These are phyloP conservation scores for Aurelia sp. DNA, from an alignment of 30 jellyfish, hydroid and myxozoan genomes.

Conservation along the genomic window DNA sequence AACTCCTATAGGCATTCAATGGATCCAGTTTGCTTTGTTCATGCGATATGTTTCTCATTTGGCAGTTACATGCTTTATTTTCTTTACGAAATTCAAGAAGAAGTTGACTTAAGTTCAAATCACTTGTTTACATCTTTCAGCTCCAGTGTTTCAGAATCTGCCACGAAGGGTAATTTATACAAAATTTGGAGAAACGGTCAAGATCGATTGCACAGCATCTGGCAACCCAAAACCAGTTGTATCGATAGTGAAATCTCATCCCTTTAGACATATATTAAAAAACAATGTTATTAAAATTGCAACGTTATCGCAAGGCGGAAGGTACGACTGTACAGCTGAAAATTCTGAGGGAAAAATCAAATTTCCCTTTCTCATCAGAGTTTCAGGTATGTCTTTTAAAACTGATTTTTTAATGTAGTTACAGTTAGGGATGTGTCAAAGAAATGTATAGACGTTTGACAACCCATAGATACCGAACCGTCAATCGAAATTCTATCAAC, in stretches of 20 bases:
- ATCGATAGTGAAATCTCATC: conserved; percentile 8
- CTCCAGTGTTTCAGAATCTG: conserved; percentile 7
- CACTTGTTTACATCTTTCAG: neutral
- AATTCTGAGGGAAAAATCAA: conserved; percentile 18
- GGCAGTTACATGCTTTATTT: no score
- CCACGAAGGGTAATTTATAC: conserved; percentile 9
- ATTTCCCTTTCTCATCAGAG: conserved; percentile 7
- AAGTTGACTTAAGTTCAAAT: neutral
- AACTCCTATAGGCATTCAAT: no score
- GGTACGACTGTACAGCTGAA: conserved; percentile 44
- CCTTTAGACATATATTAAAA: neutral
- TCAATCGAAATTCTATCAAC: no score
- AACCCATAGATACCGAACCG: no score
- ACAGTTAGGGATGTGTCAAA: no score
- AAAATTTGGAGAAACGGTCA: neutral
- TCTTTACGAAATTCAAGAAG: neutral
- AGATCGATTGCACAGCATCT: conserved; percentile 20
- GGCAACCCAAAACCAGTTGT: conserved; percentile 49
- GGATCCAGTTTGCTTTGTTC: no score
- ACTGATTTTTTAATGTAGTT: no score
- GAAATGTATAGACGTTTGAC: no score
- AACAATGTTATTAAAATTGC: neutral
- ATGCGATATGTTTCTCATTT: no score
- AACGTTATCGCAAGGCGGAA: neutral
- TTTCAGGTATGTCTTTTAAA: neutral